Base-by-base conservation (phyloP, 2,113 vertebrate genomes). In the Morone chrysops region DNA sequence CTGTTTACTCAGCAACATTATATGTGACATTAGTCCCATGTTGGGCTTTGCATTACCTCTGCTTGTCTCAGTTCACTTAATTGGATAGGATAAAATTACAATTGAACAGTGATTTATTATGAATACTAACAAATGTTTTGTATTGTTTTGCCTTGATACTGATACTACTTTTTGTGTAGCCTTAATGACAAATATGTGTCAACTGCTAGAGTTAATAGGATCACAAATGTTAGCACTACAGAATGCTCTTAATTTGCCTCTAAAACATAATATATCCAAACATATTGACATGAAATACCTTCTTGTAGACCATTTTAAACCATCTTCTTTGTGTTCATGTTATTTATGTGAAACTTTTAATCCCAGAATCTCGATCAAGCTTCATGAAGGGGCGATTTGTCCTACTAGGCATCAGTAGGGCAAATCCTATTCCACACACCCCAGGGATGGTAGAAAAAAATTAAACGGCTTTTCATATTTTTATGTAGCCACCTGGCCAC, bases 361-460 rank as follows among this genome's bases (percentile, higher is more conserved):
- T 89, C 90, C 86, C 59, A 41, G 69, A 88, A 89, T 91, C 75
- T 82, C 70, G 38, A 62, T 84, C 72, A 41, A 22, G 7, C 56
- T 48, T 62, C n/a, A 22, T 78, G 63, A 69, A 76, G 60, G 8
- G 65, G 43, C 71, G 84, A 87, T 92, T 86, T 86, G 59, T 51
- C 60, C 31, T 4, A 48, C 77, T 18, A 78, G 73, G 76, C 51
- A 78, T 80, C 31, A 31, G 69, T 38, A 31, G 31, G 31, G 3
- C 31, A 31, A 31, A 31, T 31, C 31, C 31, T 71, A 59, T 66
- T 63, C 47, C 65, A 53, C 73, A 76, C 22, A 84, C 56, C 2
- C 3, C 40, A 43, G 68, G 57, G 70, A 68, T 41, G 45, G 36
- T 40, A n/a, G 9, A 36, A 60, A 38, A 50, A 25, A 47, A 70